Evolutionary conservation across 2,888 invertebrate genomes (phyloP), one percentile per base, ranked within the genome.

Genomic region (Schizaphis graminum): DNA sequence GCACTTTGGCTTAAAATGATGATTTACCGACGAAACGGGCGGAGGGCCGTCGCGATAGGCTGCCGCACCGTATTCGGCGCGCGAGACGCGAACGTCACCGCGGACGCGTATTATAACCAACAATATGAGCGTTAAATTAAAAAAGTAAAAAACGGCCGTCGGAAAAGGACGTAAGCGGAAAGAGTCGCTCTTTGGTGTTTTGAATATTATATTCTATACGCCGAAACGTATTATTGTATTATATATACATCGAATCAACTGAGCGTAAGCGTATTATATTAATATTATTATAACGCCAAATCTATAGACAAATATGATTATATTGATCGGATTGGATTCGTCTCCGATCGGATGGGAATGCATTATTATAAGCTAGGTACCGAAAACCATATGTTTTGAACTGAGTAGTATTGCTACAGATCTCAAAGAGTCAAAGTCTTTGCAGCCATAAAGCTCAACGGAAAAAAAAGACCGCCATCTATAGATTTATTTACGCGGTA

Each of bases 151-250:
- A 28, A 35, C 13, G 26, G 7, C 24, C 24, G 35, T 77, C 2
- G 26, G 91, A 77, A 26, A 21, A 53, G 26, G 21, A 26, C 41
- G 26, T 41, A 77, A 53, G 41, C 47, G 67, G 35, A 84, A 35
- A 77, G n/a, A 13, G 47, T 16, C 53, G 91, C 53, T 84, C 91
- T 53, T 53, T 91, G 28, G 49, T 84, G 26, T 53, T 91, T 91
- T 26, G 35, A 77, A 91, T 91, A 77, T 49, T 53, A 41, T 41
- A 41, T 41, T 91, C 77, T 49, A 49, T 49, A 1, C 49, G 49
- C 49, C 16, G 13, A 16, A 49, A 53, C n/a, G n/a, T 67, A 7
- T 47, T 67, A 13, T 61, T 61, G n/a, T 77, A 26, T 44, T 44
- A 44, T 44, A 41, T 91, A 16, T 0, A 91, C 13, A 28, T 53